Percentiles rank a stretch among this genome's conserved stretches.
These are phyloP conservation scores for Drosophila demipolita DNA, from an alignment of 2,888 invertebrate genomes.

Conservation along the genomic window DNA sequence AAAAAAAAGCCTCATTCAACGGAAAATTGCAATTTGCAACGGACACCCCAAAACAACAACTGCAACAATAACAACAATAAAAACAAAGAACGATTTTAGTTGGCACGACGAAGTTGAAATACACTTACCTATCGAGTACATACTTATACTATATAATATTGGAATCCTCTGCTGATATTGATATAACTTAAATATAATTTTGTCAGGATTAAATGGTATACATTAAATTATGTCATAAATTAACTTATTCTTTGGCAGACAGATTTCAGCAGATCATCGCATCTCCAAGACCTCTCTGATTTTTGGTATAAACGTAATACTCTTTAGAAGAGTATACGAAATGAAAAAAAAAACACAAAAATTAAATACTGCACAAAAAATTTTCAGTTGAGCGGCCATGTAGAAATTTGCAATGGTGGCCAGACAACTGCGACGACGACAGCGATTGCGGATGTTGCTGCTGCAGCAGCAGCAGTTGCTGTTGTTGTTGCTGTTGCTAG, in stretches of 20 bases:
- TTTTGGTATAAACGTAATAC: background rate
- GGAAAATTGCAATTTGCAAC: slow-evolving; percentile 71
- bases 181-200: too few relatives aligned
- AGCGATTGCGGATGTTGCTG: slow-evolving; percentile 53
- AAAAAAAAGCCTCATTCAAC: slow-evolving; percentile 53
- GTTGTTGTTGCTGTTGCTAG: background rate
- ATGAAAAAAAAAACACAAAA: slow-evolving; percentile 30
- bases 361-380: slow-evolving; percentile 77
- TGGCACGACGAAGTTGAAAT: background rate
- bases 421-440: slow-evolving; percentile 62
- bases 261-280: too few relatives aligned
- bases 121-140: background rate
- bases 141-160: background rate
- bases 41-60: slow-evolving; percentile 54
- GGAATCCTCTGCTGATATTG: background rate
- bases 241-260: background rate
- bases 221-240: too few relatives aligned
- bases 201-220: background rate
- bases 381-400: slow-evolving; percentile 86
- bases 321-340: background rate
- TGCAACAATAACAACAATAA: slow-evolving; percentile 27
- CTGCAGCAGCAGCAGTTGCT: background rate
- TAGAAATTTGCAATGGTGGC: slow-evolving; percentile 84
- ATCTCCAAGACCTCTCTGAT: background rate
- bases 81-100: background rate